Base-by-base conservation (phyloP, 2,888 invertebrate genomes). In the Dermolepida albohirtum region DNA sequence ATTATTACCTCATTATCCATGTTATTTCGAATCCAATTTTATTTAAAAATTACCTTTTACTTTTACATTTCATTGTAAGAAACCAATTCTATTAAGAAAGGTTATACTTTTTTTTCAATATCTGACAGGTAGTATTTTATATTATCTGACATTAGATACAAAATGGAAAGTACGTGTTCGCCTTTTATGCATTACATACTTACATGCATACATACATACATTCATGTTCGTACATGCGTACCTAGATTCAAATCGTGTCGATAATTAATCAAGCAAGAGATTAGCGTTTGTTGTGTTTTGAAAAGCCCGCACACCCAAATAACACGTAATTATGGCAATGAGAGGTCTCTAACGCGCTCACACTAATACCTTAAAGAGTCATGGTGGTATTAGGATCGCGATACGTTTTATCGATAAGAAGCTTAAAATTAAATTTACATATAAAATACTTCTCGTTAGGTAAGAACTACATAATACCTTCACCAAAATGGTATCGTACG, bases 241-340 rank as follows among this genome's bases (percentile, higher is more conserved):
- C 29, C 59, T 12, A 59, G 44, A 29, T 59, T 7, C 43, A 59
- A 59, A 59, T 29, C 59, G 59, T 59, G 59, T 59, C 59, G 59
- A 59, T 59, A 59, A 59, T 59, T 59, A 59, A 59, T 59, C 59
- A 59, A 59, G 59, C 29, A 43, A 29, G 59, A 59, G 59, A 59
- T 59, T 59, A 59, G 59, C 59, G 44, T 59, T 59, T 59, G 41
- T 27, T 34, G 34, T 34, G 34, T 16, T 47, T 59, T 27, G 44
- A 44, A 40, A 34, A 34, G 34, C 44, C 44, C 59, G 59, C 59
- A 59, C 59, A 29, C 59, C 59, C 59, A 29, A 59, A 59, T 59
- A 59, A 59, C 59, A 59, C 59, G 59, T 44, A 44, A 59, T 59
- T 59, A 59, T 59, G 44, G 44, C 44, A 27, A 29, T 29, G 29